phyloP scores from a whole-genome alignment of 2,113 vertebrate species.

The Burhinus bistriatus region DNA sequence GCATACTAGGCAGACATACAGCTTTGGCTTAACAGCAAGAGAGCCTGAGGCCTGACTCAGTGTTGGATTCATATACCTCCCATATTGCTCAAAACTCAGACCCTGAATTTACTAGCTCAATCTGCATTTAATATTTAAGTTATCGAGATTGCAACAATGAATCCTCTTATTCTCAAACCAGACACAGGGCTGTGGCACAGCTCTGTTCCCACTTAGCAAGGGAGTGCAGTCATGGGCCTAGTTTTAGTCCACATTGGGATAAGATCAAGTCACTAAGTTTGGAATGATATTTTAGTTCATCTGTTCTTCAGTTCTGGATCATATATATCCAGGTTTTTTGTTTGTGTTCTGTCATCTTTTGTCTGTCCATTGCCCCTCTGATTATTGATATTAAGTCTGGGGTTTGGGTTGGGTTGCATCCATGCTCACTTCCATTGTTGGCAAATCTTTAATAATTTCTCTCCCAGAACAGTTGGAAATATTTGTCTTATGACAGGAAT shows the following conservation, averaged over 20 bases:
- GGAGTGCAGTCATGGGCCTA: neutral
- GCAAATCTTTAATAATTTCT: neutral
- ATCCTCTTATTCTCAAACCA: neutral
- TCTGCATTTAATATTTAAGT: neutral
- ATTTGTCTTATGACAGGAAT: neutral
- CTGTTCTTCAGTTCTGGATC: neutral
- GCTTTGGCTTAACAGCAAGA: neutral
- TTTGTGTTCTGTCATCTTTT: neutral
- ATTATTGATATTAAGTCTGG: neutral
- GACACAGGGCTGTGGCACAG: neutral
- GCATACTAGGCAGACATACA: neutral
- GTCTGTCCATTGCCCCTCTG: neutral
- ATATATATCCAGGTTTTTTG: neutral
- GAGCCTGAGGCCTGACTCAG: neutral
- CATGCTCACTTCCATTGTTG: neutral
- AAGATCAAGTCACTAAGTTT: neutral
- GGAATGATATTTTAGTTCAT: neutral
- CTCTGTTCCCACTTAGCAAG: neutral
- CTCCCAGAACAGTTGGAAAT: neutral
- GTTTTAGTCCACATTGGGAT: neutral
- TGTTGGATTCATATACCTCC: neutral
- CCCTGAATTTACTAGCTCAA: neutral
- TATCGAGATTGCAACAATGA: neutral
- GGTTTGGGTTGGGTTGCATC: neutral
- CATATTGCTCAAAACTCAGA: neutral